phyloP scores from a whole-genome alignment of 2,113 vertebrate genomes.

The Antechinus stuartii region DNA sequence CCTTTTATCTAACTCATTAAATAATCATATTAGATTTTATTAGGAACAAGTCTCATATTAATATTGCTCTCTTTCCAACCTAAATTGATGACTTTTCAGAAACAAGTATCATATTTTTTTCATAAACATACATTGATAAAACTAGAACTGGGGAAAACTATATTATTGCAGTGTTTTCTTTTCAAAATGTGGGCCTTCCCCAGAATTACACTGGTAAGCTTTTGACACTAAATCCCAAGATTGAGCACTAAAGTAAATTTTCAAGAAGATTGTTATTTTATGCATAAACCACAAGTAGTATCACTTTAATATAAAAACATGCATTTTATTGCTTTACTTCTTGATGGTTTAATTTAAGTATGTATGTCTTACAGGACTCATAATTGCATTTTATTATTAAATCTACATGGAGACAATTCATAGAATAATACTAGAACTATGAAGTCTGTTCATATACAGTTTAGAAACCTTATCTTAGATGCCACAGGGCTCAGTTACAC shows the following conservation, averaged over 20 bases:
- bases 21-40: constrained; percentile 40
- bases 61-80: constrained; percentile 8
- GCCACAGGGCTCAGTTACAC: not conserved
- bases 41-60: constrained; percentile 44
- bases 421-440: constrained; percentile 25
- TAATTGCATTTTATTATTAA: constrained; percentile 44
- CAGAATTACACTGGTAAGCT: constrained; percentile 27
- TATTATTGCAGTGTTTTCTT: constrained; percentile 32
- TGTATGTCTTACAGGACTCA: not conserved
- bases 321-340: constrained; percentile 40
- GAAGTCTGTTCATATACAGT: not conserved
- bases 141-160: not conserved
- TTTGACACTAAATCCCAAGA: constrained; percentile 55
- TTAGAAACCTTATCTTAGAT: not conserved
- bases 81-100: constrained; percentile 2
- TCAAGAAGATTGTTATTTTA: constrained; percentile 29
- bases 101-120: constrained; percentile 5
- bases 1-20: constrained; percentile 22
- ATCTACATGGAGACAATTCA: constrained; percentile 12
- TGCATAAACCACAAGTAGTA: constrained; percentile 7
- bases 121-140: not conserved
- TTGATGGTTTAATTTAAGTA: constrained; percentile 45
- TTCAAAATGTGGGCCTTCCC: constrained; percentile 6
- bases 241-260: constrained; percentile 26
- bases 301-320: constrained; percentile 47